Base-by-base conservation (phyloP, 2,113 vertebrate genomes). In the Platichthys stellatus region DNA sequence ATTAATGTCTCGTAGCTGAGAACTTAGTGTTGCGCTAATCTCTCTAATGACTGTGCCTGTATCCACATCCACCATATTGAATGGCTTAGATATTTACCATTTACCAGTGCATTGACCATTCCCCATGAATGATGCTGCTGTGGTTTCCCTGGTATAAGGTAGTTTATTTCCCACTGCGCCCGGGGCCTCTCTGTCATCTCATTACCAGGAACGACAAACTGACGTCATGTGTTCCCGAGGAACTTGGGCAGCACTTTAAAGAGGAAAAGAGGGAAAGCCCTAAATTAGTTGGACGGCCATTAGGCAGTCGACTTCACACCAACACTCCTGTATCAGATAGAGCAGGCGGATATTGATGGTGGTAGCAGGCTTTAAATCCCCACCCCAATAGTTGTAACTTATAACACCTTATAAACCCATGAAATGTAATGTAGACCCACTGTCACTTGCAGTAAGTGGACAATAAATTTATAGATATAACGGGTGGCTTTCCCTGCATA, bases 151-250 rank as follows among this genome's bases (percentile, higher is more conserved):
- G 49, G 7, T 66, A 61, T 53, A 49, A 57, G 31, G 26, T 11
- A 6, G 11, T 40, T 43, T 66, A 57, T 74, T 83, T 72, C 59
- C 74, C 57, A 69, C 4, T 21, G 35, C n/a, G 49, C 66, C 71
- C 43, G 53, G 54, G 40, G 61, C 63, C 68, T 51, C 31, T 69
- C 54, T 71, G 40, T 67, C 61, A 80, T 88, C 78, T 84, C 74
- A 79, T 89, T 90, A 84, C 69, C 14, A 24, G 61, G 15, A 69
- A 72, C 3, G 26, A 59, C 62, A 71, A 70, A 49, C 69, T 83
- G 84, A 86, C 83, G 49, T 90, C 68, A 84, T 75, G 23, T 21
- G 40, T 80, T 79, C 80, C 69, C 24, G 2, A 53, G 63, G 83
- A 86, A 75, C 60, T 69, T n/a, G 17, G 35, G 45, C 71, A 66